Base-by-base conservation (phyloP, 2,888 invertebrate genomes). In the Synanthedon andrenaeformis region DNA sequence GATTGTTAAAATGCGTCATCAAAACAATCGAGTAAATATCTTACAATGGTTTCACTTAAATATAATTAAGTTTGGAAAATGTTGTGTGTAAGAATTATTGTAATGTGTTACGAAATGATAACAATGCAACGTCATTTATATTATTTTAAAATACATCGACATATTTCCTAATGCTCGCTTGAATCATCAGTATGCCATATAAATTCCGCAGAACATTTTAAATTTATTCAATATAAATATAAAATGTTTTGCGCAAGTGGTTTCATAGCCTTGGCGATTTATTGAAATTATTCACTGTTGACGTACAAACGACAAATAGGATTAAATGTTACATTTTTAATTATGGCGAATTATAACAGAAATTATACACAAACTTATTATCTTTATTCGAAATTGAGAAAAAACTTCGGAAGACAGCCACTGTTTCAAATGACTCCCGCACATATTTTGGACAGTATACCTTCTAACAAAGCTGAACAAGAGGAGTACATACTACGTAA, bases 351-450 rank as follows among this genome's bases (percentile, higher is more conserved):
- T 6, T 45, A 45, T 45, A 14, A 45, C n/a, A 45, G 19, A 11
- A 68, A 68, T 41, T 82, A 73, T 53, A 64, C 67, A 42, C 79
- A 79, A 62, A 71, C 70, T 8, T 72, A 70, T 8, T 87, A 82
- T 54, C 80, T 80, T 56, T 90, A 90, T 58, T 74, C 81, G 10
- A 90, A 89, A 62, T 62, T 71, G 50, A 79, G 90, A 42, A 78
- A 72, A 57, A 74, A 80, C 56, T 90, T 89, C 58, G 90, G 90
- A 2, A 82, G 76, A 49, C 82, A 86, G 59, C 77, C 84, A 55
- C 70, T 87, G 52, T 90, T 90, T 62, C 78, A 84, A 55, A 66
- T 75, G 28, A 72, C 69, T 2, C 77, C 87, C 12, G 79, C 79
- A 2, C 82, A 84, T 41, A 65, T 86, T 53, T 57, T 86, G 41